A percentile compares a stretch with the other conserved stretches of the same genome.
Conservation (phyloP, 2,888 invertebrate genomes). For the Drosophila vallismaia region DNA sequence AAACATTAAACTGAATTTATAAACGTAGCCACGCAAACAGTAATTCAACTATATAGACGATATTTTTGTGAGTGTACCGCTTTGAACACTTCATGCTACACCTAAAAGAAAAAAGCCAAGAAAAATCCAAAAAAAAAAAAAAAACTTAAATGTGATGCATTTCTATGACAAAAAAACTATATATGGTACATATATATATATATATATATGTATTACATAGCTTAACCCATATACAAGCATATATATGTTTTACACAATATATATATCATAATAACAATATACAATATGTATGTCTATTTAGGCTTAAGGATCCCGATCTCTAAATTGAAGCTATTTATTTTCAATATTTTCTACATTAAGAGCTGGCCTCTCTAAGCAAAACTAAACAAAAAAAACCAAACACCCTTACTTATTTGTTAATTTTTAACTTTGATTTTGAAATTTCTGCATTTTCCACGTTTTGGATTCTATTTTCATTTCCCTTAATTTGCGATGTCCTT, state of each 20-base stretch:
- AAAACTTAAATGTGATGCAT: constrained; percentile 68
- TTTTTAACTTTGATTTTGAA: background rate
- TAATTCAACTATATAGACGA: background rate
- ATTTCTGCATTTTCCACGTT: constrained; percentile 2
- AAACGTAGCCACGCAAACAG: constrained; percentile 9
- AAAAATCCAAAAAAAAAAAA: constrained; percentile 17
- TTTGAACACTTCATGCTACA: constrained; percentile 11
- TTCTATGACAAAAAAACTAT: constrained; percentile 45
- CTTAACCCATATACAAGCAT: constrained; percentile 14
- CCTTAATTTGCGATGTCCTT: background rate
- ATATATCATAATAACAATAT: constrained; percentile 24
- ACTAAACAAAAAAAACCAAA: background rate
- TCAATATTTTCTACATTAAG: constrained; percentile 13
- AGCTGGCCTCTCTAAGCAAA: constrained; percentile 37
- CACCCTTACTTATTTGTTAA: background rate
- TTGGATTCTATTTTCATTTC: background rate
- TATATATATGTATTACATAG: constrained; percentile 15
- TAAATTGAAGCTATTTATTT: background rate
- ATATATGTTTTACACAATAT: constrained; percentile 22
- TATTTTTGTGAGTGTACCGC: constrained; percentile 6
- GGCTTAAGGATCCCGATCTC: constrained; percentile 20
- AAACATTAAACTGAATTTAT: constrained; percentile 23
- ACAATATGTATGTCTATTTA: constrained; percentile 38
- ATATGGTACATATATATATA: constrained; percentile 7
- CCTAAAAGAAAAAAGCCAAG: constrained; percentile 9